Evolutionary conservation across 2,888 invertebrate species (phyloP).

Genomic region (Trichogramma evanescens): DNA sequence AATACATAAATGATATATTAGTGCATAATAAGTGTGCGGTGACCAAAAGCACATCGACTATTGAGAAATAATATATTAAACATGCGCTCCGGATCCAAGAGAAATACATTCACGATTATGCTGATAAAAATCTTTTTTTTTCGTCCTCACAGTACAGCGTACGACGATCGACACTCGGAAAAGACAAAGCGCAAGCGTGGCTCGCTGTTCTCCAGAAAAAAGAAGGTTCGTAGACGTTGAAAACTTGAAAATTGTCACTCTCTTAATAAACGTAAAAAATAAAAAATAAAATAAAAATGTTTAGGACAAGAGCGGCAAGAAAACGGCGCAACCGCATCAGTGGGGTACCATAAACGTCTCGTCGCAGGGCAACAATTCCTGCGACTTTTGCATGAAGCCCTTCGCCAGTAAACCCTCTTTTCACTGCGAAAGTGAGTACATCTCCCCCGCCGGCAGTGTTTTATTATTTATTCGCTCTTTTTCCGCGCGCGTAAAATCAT

Average conservation of each 20-base stretch:
- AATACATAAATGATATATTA: too few species aligned
- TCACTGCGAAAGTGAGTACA: constrained; percentile 73
- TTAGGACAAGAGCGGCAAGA: constrained; percentile 71
- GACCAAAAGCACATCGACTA: too few species aligned
- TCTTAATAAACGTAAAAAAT: background rate
- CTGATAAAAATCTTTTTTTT: constrained; percentile 4
- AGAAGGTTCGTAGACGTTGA: constrained; percentile 57
- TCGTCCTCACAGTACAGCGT: constrained; percentile 35
- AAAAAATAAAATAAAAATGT: background rate
- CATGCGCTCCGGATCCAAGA: too few species aligned
- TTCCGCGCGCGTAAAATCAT: background rate
- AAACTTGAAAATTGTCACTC: background rate
- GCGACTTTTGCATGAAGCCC: constrained; percentile 73
- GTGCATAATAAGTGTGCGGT: too few species aligned
- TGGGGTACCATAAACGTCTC: constrained; percentile 60
- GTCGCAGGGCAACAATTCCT: constrained; percentile 59
- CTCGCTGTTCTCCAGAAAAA: constrained; percentile 85
- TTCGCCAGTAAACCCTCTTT: constrained; percentile 73
- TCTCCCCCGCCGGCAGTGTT: background rate
- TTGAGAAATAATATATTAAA: too few species aligned
- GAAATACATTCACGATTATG: too few species aligned
- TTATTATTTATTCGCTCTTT: background rate
- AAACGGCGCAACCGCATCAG: constrained; percentile 54
- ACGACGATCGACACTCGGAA: constrained; percentile 69
- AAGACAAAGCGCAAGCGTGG: constrained; percentile 77